phyloP scores from a whole-genome alignment of 2,888 invertebrate genomes.

The Thereva nobilitata region DNA sequence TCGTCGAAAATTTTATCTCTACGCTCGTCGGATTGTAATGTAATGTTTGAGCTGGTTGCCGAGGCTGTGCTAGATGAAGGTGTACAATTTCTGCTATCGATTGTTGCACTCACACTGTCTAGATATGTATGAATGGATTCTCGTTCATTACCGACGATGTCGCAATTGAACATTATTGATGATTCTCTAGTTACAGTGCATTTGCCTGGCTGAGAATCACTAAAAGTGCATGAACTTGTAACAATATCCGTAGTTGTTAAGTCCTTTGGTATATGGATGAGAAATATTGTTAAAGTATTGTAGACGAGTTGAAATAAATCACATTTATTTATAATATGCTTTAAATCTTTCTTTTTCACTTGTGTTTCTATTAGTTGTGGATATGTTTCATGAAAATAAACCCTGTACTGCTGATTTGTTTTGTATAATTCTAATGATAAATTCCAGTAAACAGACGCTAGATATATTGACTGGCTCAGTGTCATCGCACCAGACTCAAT shows the following conservation, averaged over 20 bases:
- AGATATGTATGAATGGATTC: constrained; percentile 4
- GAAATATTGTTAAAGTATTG: constrained; percentile 50
- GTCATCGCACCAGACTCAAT: neutral
- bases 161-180: neutral
- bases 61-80: constrained; percentile 2
- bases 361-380: constrained; percentile 46
- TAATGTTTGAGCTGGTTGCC: neutral
- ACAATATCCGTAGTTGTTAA: constrained; percentile 6
- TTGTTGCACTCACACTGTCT: neutral
- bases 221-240: constrained; percentile 17
- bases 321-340: constrained; percentile 10
- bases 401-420: constrained; percentile 52
- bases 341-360: neutral
- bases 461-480: constrained; percentile 42
- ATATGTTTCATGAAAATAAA: constrained; percentile 52
- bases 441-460: constrained; percentile 54
- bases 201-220: constrained; percentile 9
- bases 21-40: neutral
- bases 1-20: constrained; percentile 25
- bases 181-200: constrained; percentile 2
- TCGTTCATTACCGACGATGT: neutral
- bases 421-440: constrained; percentile 54
- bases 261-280: constrained; percentile 38
- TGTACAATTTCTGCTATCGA: constrained; percentile 18
- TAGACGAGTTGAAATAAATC: constrained; percentile 37